These are phyloP conservation scores for Erethizon dorsatum DNA, from an alignment of 2,797 vertebrate genomes.

Conservation along the genomic window DNA sequence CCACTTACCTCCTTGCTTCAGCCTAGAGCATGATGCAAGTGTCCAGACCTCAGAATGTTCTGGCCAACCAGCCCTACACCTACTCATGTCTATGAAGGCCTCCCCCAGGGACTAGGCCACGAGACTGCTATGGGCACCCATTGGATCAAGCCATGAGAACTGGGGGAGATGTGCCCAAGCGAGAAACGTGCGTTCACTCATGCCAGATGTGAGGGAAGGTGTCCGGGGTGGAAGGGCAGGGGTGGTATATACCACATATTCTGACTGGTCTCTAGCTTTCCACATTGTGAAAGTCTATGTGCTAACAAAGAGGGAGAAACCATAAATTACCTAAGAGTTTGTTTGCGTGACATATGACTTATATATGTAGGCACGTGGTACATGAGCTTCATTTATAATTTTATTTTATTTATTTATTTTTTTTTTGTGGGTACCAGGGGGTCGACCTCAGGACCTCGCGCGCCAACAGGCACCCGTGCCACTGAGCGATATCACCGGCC, in stretches of 20 bases:
- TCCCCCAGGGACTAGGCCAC: not conserved
- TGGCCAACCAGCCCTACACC: not conserved
- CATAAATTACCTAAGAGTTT: not conserved
- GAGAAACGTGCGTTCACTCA: not conserved
- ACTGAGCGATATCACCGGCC: too few relatives aligned
- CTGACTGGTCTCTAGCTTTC: not conserved
- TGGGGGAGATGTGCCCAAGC: not conserved
- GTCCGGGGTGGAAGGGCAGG: fast-evolving
- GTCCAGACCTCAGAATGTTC: not conserved
- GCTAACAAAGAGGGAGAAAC: not conserved
- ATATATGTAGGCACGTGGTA: not conserved
- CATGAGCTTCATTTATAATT: not conserved
- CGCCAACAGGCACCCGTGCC: too few relatives aligned
- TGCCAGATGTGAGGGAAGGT: fast-evolving
- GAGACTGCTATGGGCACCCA: fast-evolving
- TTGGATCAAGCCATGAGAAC: fast-evolving
- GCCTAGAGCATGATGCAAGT: too few relatives aligned
- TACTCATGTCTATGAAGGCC: not conserved
- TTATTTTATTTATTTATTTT: too few relatives aligned
- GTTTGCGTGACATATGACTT: not conserved
- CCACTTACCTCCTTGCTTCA: fast-evolving
- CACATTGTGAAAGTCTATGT: not conserved
- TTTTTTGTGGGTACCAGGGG: too few relatives aligned
- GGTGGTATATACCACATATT: not conserved
- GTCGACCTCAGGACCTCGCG: too few relatives aligned